Evolutionary conservation across 2,113 vertebrate species (phyloP), one percentile per base, ranked within the genome.

Genomic region (Beaufortia kweichowensis): DNA sequence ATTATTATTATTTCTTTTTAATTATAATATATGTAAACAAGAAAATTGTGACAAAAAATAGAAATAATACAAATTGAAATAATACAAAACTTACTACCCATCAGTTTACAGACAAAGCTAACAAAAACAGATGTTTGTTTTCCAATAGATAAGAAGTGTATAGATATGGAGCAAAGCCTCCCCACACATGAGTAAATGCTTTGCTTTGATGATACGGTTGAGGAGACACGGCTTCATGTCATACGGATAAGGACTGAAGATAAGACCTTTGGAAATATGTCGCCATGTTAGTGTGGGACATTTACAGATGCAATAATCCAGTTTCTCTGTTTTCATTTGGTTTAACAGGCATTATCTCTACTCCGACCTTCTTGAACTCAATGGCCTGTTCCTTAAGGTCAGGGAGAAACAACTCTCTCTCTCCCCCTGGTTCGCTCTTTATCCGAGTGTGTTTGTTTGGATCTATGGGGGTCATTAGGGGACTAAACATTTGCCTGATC

Each of bases 401-500:
- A 91, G 12, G 17, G 19, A 55, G n/a, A n/a, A 41, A 82, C 83
- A 76, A 77, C 82, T 83, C 83, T 31, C 59, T 33, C 46, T 53
- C 53, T 55, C 29, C 29, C 68, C 29, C 19, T 23, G 21, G 26
- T 75, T 66, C 24, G 61, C 12, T 77, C 88, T 90, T 89, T 90
- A 90, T 86, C 87, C 84, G 76, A 56, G 75, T 77, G 81, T 88
- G 84, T 91, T 90, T 91, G 88, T 91, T 90, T 90, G 86, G 87
- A 89, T 90, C 89, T 85, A 86, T 82, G 57, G 84, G 86, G 91
- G 88, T 91, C 90, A 90, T 90, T 88, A 90, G 85, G 79, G 78
- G 87, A 88, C 88, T 89, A 91, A 90, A 91, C 90, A 87, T 90
- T 90, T 87, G 88, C 87, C 87, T 78, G 80, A 82, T 87, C 84